Conservation (phyloP, 2,797 vertebrate species). For the Danio choprae region DNA sequence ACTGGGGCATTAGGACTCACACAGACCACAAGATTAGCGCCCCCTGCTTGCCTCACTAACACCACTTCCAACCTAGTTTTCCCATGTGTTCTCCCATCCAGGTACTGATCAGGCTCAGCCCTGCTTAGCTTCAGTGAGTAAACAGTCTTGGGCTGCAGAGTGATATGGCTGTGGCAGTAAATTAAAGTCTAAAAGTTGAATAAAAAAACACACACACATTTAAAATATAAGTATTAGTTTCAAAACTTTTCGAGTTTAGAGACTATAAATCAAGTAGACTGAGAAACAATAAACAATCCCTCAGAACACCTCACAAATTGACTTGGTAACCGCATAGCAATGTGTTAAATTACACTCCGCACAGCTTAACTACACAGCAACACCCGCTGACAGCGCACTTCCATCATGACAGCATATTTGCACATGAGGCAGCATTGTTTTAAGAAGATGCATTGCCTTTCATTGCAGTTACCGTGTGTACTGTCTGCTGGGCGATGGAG, state of each 20-base stretch:
- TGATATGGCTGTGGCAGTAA: too few relatives aligned
- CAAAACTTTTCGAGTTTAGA: not conserved
- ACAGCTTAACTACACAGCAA: not conserved
- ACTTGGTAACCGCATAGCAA: not conserved
- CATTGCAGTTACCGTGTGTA: conserved; percentile 87
- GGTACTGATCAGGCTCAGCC: too few relatives aligned
- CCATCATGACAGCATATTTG: not conserved
- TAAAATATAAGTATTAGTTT: not conserved
- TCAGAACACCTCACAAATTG: not conserved
- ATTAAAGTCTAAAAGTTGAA: too few relatives aligned
- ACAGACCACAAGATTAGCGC: too few relatives aligned
- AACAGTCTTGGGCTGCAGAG: too few relatives aligned
- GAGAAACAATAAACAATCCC: not conserved
- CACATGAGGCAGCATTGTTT: conserved; percentile 13
- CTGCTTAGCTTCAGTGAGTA: too few relatives aligned
- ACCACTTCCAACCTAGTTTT: too few relatives aligned
- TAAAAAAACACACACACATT: not conserved
- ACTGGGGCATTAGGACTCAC: too few relatives aligned
- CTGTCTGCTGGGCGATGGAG: conserved; percentile 93
- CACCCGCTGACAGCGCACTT: not conserved
- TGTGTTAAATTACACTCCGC: not conserved
- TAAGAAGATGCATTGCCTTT: not conserved
- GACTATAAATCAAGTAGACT: not conserved
- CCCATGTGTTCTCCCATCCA: too few relatives aligned
- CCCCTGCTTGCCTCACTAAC: too few relatives aligned